phyloP scores from a whole-genome alignment of 2,113 vertebrate species.

The Pongo pygmaeus region DNA sequence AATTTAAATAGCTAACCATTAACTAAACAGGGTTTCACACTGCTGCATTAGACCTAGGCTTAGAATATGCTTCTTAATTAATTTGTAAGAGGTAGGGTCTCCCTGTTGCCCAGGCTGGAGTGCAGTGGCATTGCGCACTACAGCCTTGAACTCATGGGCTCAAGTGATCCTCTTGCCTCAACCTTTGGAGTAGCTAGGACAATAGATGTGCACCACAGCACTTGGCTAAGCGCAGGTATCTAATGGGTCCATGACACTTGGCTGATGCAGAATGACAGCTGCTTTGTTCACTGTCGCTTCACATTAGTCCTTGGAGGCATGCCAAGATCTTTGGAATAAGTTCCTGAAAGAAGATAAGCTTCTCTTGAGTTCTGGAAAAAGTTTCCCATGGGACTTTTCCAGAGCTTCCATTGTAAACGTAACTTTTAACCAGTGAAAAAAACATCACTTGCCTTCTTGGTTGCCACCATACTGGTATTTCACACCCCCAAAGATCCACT shows the following conservation, averaged over 20 bases:
- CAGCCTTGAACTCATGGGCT: background rate
- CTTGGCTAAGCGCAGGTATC: background rate
- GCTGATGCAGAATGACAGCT: background rate
- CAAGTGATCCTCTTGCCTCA: background rate
- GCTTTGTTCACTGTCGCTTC: background rate
- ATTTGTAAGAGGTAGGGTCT: background rate
- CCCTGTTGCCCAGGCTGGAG: background rate
- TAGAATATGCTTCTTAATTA: background rate
- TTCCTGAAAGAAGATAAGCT: background rate
- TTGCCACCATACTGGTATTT: constrained; percentile 95
- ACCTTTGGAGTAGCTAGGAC: background rate
- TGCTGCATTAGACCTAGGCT: background rate
- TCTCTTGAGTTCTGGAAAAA: background rate
- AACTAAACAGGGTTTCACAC: background rate
- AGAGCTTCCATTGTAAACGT: constrained; percentile 15
- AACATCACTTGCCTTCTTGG: constrained; percentile 89
- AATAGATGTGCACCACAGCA: background rate
- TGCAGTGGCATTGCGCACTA: background rate
- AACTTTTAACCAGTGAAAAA: constrained; percentile 22
- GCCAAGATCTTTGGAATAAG: background rate
- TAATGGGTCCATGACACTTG: background rate
- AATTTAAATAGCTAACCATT: constrained; percentile 20
- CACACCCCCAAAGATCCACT: constrained; percentile 93
- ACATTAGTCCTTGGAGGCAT: background rate
- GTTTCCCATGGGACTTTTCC: background rate